A percentile compares a stretch with the other conserved stretches of the same genome.
phyloP scores from a whole-genome alignment of 2,888 invertebrate species.

The Dermolepida albohirtum region DNA sequence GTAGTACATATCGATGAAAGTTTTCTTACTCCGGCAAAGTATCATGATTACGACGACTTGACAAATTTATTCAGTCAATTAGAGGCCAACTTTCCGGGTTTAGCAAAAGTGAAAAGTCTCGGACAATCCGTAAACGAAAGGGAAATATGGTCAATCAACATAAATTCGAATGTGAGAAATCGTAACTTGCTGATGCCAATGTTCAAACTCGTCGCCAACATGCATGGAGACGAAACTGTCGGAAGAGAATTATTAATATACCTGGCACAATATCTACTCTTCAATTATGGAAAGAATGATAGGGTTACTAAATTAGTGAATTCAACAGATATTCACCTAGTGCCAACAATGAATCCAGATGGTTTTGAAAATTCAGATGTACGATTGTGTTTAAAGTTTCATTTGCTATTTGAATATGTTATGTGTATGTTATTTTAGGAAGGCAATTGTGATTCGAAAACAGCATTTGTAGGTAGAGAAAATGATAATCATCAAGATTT shows the following conservation, averaged over 20 bases:
- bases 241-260: conserved; percentile 87
- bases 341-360: conserved; percentile 99
- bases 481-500: conserved; percentile 87
- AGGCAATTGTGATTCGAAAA: conserved; percentile 80
- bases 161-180: conserved; percentile 75
- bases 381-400: conserved; percentile 44
- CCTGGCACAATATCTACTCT: conserved; percentile 85
- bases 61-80: conserved; percentile 74
- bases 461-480: conserved; percentile 77
- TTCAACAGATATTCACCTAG: conserved; percentile 90
- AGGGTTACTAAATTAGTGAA: conserved; percentile 84
- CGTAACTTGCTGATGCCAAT: conserved; percentile 80
- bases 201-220: conserved; percentile 94
- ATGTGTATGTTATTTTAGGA: conserved; percentile 69
- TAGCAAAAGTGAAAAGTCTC: conserved; percentile 79
- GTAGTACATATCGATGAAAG: conserved; percentile 64
- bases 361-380: conserved; percentile 90
- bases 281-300: conserved; percentile 77
- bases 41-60: conserved; percentile 79
- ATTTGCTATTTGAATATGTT: conserved; percentile 1
- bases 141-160: conserved; percentile 85
- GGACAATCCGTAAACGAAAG: conserved; percentile 88
- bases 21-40: conserved; percentile 72
- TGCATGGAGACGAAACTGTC: conserved; percentile 96
- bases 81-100: conserved; percentile 73